phyloP scores from a whole-genome alignment of 1,140 invertebrate species.

The Venustaconcha ellipsiformis region DNA sequence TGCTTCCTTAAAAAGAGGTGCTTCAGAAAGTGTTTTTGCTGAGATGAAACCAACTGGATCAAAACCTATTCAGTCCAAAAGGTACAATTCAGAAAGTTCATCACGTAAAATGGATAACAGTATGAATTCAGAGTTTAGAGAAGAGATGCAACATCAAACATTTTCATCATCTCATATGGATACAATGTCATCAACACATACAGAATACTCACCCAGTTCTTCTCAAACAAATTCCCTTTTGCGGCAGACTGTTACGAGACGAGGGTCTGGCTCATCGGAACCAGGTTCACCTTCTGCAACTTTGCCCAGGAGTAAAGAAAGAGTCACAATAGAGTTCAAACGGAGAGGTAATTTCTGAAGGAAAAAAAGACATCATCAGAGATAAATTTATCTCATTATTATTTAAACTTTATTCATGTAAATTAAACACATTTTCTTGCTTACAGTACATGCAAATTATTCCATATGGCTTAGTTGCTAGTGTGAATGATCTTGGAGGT shows the following conservation, averaged over 20 bases:
- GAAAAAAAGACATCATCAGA: not conserved
- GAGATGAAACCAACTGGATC: slow-evolving; percentile 8
- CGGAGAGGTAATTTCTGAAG: slow-evolving; percentile 19
- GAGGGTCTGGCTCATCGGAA: slow-evolving; percentile 2
- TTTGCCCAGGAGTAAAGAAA: not conserved
- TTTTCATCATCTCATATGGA: not conserved
- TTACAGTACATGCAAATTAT: not conserved
- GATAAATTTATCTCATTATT: not conserved
- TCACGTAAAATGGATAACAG: slow-evolving; percentile 1
- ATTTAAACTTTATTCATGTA: slow-evolving; percentile 3
- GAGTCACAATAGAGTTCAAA: slow-evolving; percentile 19
- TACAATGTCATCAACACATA: not conserved
- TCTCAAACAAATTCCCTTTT: slow-evolving; percentile 19
- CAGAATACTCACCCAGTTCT: slow-evolving; percentile 6
- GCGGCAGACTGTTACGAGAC: slow-evolving; percentile 7
- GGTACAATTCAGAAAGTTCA: not conserved
- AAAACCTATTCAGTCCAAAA: not conserved
- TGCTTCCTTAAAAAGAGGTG: slow-evolving; percentile 3
- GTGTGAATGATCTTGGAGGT: not conserved
- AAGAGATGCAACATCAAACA: slow-evolving; percentile 8
- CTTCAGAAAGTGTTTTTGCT: slow-evolving; percentile 8
- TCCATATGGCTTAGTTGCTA: not conserved
- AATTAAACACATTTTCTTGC: not conserved
- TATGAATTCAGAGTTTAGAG: not conserved
- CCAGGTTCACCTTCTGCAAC: slow-evolving; percentile 15